Evolutionary conservation across 2,888 invertebrate genomes (phyloP).

Genomic region (Netelia virgata): DNA sequence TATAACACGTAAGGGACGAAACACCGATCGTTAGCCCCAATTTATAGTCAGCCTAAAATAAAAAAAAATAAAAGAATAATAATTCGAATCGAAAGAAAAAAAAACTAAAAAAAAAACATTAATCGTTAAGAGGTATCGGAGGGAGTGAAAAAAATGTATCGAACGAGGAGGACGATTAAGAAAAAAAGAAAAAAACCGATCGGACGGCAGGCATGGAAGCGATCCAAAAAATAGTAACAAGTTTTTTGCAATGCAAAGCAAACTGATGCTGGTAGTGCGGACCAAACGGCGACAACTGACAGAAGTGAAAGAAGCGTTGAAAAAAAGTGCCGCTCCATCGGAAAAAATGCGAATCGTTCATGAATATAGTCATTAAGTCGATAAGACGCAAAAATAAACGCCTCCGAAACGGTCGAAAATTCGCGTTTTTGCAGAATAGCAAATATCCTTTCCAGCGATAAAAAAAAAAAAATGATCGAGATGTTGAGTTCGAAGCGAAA

Average conservation of each 20-base stretch:
- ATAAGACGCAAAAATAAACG: constrained; percentile 66
- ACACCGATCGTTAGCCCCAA: constrained; percentile 49
- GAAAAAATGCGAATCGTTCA: constrained; percentile 73
- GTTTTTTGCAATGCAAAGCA: constrained; percentile 78
- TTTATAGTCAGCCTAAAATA: constrained; percentile 59
- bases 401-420: constrained; percentile 51
- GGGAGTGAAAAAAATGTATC: constrained; percentile 24
- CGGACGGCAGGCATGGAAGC: constrained; percentile 83
- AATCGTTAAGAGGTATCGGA: constrained; percentile 54
- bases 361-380: constrained; percentile 72
- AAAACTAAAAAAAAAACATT: constrained; percentile 10
- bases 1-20: constrained; percentile 39
- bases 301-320: constrained; percentile 73
- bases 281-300: constrained; percentile 83
- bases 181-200: constrained; percentile 76
- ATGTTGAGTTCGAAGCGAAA: not conserved
- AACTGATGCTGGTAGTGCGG: constrained; percentile 83
- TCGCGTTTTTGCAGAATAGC: constrained; percentile 3
- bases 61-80: not conserved
- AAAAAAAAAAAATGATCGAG: not conserved
- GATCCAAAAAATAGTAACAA: constrained; percentile 79
- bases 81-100: constrained; percentile 18
- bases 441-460: not conserved
- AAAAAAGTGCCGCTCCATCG: constrained; percentile 74
- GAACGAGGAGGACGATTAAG: constrained; percentile 46